Evolutionary conservation across 2,888 invertebrate genomes (phyloP), one percentile per base, ranked within the genome.

Genomic region (Eupithecia subumbrata): DNA sequence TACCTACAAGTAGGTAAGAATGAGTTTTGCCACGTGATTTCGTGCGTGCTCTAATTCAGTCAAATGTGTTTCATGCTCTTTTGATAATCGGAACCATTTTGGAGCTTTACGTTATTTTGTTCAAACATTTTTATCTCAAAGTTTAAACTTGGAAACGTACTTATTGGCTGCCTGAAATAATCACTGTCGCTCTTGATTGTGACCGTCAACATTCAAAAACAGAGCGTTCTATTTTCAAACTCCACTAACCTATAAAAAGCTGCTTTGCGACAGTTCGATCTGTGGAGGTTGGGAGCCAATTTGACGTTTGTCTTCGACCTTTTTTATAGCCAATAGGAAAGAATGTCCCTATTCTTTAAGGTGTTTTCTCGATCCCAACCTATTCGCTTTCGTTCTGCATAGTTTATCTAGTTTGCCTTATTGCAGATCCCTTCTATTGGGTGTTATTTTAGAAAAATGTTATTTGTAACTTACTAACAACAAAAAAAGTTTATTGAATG

Each of bases 271-370:
- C 89, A 86, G 89, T 90, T 88, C 88, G 88, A 90, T 91, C 87
- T 84, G 81, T 85, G 86, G 85, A 84, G 87, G 88, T 85, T 87
- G 82, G 82, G 82, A 88, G 89, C 72, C 79, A 67, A 78, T 79
- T 88, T 88, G 90, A 85, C 87, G 84, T 89, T 87, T 84, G 85
- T 83, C 82, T 84, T 83, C 82, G 87, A 89, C 90, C 89, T 87
- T 91, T 89, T 91, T 90, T 90, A 89, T 89, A 85, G 89, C 82
- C 85, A 74, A 76, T 72, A 84, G 85, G 85, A 84, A 85, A 86
- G 86, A 87, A 87, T 74, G 73, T 60, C 74, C 63, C 69, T 71
- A 69, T 68, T 76, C 48, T 70, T 37, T 69, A 72, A 71, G 73
- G n/a, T 48, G 72, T 73, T 75, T 76, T 75, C 64, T 67, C 74